Evolutionary conservation across 2,113 vertebrate genomes (phyloP), one percentile per base, ranked within the genome.

Genomic region (Erinaceus europaeus): DNA sequence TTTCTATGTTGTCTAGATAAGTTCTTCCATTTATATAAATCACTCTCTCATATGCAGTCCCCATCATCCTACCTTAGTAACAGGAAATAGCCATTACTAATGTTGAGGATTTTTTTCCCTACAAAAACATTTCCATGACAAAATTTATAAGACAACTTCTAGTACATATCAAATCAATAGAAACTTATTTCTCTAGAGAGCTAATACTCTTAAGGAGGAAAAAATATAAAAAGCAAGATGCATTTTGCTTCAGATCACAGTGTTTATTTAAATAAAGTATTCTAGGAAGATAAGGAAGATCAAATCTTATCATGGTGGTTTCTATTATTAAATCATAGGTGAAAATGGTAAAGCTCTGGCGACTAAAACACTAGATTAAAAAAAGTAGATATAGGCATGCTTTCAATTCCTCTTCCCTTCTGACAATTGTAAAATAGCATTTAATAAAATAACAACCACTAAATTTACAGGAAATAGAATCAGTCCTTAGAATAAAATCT

Each of bases 61-160:
- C 4, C 64, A 40, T 65, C 48, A 34, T 80, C 83, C 21, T 83
- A 73, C 68, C 25, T 44, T 5, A 15, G 64, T 87, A 94, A 87
- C 52, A 73, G 75, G 42, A 90, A 86, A 69, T 11, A 32, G 12
- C 14, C 12, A 79, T 52, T 92, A 18, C 57, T 73, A 27, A 14
- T 80, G 9, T 50, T 68, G 18, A 17, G 75, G 12, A 50, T 73
- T 77, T 80, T 82, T 84, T 53, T 48, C 80, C 32, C 61, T 89
- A 13, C 34, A 61, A 82, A 81, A 92, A 84, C 3, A 72, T 14
- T 27, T 89, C 65, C 14, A 64, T 75, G 82, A 93, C 23, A 65
- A 89, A 78, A 91, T 86, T 73, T 77, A 87, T 71, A 50, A 89
- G 72, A 85, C n/a, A 84, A 79, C 59, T 75, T 84, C 52, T 34